phyloP scores from a whole-genome alignment of 2,888 invertebrate genomes.

The Achlya flavicornis region DNA sequence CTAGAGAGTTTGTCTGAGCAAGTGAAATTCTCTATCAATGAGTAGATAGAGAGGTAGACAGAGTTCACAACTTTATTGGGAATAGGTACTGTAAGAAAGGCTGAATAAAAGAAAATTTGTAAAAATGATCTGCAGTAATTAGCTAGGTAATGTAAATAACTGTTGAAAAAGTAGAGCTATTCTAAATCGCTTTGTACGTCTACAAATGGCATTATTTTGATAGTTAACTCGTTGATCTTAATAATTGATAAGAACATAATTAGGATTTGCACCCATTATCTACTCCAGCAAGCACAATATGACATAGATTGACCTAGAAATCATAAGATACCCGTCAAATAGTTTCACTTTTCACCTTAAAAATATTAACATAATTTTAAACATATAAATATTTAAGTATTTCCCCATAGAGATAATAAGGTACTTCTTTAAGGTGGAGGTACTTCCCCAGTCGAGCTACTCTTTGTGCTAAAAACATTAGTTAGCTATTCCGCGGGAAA shows the following conservation, averaged over 20 bases:
- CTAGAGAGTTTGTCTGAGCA: neutral
- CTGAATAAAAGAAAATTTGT: slow-evolving; percentile 55
- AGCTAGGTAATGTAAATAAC: slow-evolving; percentile 61
- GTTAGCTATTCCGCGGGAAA: too few species aligned
- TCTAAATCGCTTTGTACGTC: slow-evolving; percentile 54
- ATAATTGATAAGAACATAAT: neutral
- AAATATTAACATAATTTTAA: neutral
- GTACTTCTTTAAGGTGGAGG: too few species aligned
- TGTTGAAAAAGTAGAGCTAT: slow-evolving; percentile 45
- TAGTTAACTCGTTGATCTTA: neutral
- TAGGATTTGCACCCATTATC: neutral
- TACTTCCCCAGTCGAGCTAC: too few species aligned
- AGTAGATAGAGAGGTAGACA: too few species aligned
- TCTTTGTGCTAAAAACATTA: too few species aligned
- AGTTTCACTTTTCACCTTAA: neutral
- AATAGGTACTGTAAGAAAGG: slow-evolving; percentile 50
- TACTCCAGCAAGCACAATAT: neutral
- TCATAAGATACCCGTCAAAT: neutral
- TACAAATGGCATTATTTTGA: slow-evolving; percentile 49
- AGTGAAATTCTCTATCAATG: slow-evolving; percentile 7
- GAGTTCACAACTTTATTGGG: neutral
- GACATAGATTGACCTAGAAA: neutral
- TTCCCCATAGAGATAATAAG: too few species aligned
- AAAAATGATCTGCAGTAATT: slow-evolving; percentile 45
- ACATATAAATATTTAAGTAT: too few species aligned